Percentiles rank a stretch among this genome's conserved stretches.
These are phyloP conservation scores for Premnoplex brunnescens DNA, from an alignment of 2,797 vertebrate genomes.

Conservation along the genomic window DNA sequence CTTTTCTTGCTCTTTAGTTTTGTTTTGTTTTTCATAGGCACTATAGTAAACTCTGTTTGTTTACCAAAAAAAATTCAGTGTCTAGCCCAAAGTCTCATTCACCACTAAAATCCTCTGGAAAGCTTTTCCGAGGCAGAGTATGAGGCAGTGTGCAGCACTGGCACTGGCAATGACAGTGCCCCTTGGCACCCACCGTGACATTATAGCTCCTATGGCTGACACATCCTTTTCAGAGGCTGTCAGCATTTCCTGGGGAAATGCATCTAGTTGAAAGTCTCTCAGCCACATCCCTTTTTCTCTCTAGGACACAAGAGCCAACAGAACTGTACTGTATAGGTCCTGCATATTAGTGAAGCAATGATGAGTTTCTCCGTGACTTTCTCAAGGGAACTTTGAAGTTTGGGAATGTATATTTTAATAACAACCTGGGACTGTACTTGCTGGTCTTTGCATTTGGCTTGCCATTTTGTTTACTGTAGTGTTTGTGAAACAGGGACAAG, in stretches of 20 bases:
- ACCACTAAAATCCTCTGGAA: background rate
- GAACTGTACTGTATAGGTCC: background rate
- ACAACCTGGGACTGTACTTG: background rate
- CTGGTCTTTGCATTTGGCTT: slow-evolving; percentile 15
- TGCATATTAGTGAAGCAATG: background rate
- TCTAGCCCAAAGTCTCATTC: background rate
- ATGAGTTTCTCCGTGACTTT: slow-evolving; percentile 2
- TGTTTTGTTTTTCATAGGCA: no score
- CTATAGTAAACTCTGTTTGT: background rate
- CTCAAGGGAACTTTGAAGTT: slow-evolving; percentile 42
- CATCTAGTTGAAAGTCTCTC: background rate
- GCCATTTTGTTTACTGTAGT: slow-evolving; percentile 45
- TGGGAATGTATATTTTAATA: slow-evolving; percentile 33
- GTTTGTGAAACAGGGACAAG: slow-evolving; percentile 44
- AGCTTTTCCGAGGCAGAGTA: background rate
- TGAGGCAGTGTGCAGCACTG: background rate
- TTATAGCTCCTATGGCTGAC: background rate
- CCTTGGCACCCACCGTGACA: background rate
- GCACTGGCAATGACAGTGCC: background rate
- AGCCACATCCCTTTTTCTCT: background rate
- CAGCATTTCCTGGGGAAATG: background rate
- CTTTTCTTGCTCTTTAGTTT: no score
- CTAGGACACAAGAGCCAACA: background rate
- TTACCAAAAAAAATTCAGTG: background rate
- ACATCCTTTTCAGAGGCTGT: background rate